Conservation (phyloP, 2,113 vertebrate genomes). For the Arenaria interpres region DNA sequence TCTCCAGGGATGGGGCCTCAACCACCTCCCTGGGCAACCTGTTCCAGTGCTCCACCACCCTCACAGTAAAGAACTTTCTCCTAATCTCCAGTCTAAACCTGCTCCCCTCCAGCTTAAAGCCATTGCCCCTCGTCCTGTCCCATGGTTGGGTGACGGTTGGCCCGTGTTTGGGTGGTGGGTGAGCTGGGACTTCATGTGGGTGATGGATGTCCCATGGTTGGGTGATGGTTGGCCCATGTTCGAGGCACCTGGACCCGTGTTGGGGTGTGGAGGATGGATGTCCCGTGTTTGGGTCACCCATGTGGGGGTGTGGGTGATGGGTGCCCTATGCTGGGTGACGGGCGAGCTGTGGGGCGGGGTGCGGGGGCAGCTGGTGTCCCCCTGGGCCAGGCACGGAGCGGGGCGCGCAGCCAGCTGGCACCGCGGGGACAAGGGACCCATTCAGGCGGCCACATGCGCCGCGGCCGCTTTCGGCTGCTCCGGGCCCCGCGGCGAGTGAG, state of each 20-base stretch:
- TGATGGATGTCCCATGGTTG: background rate
- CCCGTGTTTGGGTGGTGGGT: no score
- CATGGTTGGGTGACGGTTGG: no score
- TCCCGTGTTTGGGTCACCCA: no score
- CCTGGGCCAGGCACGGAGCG: background rate
- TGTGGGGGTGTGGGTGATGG: no score
- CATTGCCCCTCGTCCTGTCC: no score
- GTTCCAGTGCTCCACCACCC: no score
- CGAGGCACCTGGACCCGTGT: no score
- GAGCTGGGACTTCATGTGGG: background rate
- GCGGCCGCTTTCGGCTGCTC: background rate
- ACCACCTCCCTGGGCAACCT: no score
- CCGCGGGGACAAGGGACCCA: constrained; percentile 10
- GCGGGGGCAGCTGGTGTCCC: background rate
- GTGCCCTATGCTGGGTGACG: background rate
- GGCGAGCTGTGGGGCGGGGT: background rate
- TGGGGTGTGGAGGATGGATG: background rate
- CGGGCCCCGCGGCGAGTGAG: accelerated
- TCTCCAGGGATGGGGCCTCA: no score
- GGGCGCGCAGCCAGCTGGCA: background rate
- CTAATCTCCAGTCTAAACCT: no score
- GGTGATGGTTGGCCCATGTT: background rate
- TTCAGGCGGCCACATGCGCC: background rate
- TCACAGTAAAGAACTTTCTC: no score
- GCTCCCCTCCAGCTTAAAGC: no score